Percentiles rank a stretch among this genome's conserved stretches.
phyloP scores from a whole-genome alignment of 2,888 invertebrate genomes.

The Vanessa cardui region DNA sequence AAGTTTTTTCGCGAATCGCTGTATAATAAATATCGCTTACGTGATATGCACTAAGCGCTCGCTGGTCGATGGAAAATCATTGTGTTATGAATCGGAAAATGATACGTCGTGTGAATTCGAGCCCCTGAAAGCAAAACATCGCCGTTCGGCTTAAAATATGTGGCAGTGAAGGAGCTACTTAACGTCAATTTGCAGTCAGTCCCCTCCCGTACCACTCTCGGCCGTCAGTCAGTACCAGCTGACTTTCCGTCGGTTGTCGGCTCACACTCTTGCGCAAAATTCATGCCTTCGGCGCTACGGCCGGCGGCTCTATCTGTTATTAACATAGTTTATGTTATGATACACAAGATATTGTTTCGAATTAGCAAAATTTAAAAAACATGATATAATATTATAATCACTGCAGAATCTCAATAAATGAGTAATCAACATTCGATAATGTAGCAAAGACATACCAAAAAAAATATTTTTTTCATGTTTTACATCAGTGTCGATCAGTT shows the following conservation, averaged over 20 bases:
- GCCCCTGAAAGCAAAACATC: slow-evolving; percentile 56
- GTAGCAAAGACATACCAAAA: neutral
- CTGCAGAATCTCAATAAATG: neutral
- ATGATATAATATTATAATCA: neutral
- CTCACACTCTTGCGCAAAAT: slow-evolving; percentile 36
- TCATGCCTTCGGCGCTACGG: slow-evolving; percentile 38
- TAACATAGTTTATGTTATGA: neutral
- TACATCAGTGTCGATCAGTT: slow-evolving; percentile 26
- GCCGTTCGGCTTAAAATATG: slow-evolving; percentile 28
- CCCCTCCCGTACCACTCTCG: slow-evolving; percentile 36
- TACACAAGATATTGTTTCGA: too few species aligned
- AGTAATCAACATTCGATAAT: neutral
- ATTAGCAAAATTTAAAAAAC: too few species aligned
- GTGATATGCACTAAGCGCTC: slow-evolving; percentile 47
- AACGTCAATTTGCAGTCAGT: slow-evolving; percentile 34
- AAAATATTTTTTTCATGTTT: slow-evolving; percentile 1
- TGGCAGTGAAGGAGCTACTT: slow-evolving; percentile 24
- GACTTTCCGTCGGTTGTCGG: slow-evolving; percentile 60
- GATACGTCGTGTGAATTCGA: slow-evolving; percentile 50
- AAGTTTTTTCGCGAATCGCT: slow-evolving; percentile 58
- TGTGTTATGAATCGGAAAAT: slow-evolving; percentile 58
- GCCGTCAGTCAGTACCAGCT: slow-evolving; percentile 57
- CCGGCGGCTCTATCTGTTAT: slow-evolving; percentile 32
- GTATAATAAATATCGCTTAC: slow-evolving; percentile 79
- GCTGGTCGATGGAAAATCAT: slow-evolving; percentile 44